These are phyloP conservation scores for Anagrus nilaparvatae DNA, from an alignment of 1,140 invertebrate genomes.

Conservation along the genomic window DNA sequence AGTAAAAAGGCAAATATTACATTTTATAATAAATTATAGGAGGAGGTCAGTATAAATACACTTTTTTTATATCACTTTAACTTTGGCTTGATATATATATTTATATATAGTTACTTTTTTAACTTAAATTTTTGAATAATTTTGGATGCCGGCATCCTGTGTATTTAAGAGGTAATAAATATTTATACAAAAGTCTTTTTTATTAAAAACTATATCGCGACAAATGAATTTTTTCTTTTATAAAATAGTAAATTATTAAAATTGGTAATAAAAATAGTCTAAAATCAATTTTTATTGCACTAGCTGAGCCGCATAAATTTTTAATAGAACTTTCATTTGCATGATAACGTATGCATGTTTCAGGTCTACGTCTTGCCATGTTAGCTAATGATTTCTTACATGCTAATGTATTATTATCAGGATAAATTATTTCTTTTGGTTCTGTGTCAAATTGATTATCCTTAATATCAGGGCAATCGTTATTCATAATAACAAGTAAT, in stretches of 20 bases:
- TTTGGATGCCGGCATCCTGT: constrained; percentile 16
- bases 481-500: constrained; percentile 65
- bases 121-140: too few species aligned
- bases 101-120: too few species aligned
- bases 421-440: constrained; percentile 51
- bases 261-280: too few species aligned
- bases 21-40: too few species aligned
- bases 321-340: constrained; percentile 52
- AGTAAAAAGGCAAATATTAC: too few species aligned
- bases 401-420: constrained; percentile 48
- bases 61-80: too few species aligned
- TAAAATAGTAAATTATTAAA: background rate
- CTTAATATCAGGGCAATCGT: constrained; percentile 44
- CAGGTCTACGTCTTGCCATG: constrained; percentile 51
- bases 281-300: too few species aligned
- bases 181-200: background rate
- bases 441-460: constrained; percentile 41
- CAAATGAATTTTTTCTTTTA: background rate
- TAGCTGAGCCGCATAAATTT: constrained; percentile 33
- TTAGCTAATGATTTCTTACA: constrained; percentile 51
- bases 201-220: background rate
- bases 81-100: too few species aligned
- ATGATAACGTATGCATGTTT: constrained; percentile 58
- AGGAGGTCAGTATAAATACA: too few species aligned
- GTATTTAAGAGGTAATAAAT: background rate